A percentile compares a stretch with the other conserved stretches of the same genome.
phyloP scores from a whole-genome alignment of 1,140 invertebrate genomes.

The Helicoverpa armigera region DNA sequence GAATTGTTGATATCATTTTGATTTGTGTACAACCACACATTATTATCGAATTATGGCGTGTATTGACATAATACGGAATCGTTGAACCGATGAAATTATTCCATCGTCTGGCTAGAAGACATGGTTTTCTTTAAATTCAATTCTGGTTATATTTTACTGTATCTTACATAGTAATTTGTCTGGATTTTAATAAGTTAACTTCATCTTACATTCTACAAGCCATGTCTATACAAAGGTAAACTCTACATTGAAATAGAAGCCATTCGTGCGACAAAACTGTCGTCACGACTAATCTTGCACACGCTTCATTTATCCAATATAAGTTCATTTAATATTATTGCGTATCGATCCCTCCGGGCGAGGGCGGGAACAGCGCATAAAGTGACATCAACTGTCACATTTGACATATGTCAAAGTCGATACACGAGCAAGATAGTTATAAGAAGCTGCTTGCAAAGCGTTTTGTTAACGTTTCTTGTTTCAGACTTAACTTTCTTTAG shows the following conservation, averaged over 20 bases:
- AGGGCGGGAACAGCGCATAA: background rate
- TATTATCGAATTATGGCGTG: slow-evolving; percentile 1
- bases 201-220: no score
- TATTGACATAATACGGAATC: background rate
- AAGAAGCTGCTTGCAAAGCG: background rate
- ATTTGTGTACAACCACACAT: slow-evolving; percentile 15
- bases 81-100: background rate
- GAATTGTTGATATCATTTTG: slow-evolving; percentile 4
- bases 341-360: background rate
- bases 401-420: slow-evolving; percentile 9
- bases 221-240: background rate
- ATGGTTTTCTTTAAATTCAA: no score
- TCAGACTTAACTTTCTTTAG: no score
- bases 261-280: background rate
- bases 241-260: background rate
- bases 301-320: slow-evolving; percentile 3
- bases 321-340: slow-evolving; percentile 25
- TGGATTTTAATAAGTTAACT: no score
- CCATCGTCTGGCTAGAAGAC: background rate
- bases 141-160: no score
- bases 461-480: no score
- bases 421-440: background rate
- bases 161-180: no score
- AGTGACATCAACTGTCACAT: slow-evolving; percentile 19
- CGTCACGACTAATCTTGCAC: background rate